These are phyloP conservation scores for Neolamprologus caudopunctatus DNA, from an alignment of 2,113 vertebrate species.

Conservation along the genomic window DNA sequence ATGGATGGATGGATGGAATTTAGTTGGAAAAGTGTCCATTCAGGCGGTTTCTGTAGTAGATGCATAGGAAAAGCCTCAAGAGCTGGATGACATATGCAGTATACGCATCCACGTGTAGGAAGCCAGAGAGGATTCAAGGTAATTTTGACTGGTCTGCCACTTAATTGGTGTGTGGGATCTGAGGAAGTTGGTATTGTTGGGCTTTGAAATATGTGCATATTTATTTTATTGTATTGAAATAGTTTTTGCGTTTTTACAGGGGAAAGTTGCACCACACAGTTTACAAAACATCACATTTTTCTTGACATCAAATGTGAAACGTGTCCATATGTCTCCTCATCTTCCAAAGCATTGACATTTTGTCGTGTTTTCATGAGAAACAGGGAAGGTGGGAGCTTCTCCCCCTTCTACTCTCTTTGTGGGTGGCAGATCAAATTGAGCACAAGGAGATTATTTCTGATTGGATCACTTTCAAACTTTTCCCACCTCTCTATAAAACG, in stretches of 20 bases:
- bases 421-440: neutral
- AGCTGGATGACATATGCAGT: neutral
- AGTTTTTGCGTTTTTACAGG: neutral
- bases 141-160: neutral
- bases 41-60: neutral
- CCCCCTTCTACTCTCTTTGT: neutral
- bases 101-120: neutral
- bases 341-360: neutral
- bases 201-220: neutral
- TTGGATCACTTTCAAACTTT: neutral
- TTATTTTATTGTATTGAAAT: neutral
- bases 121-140: neutral
- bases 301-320: neutral
- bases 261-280: neutral
- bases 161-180: neutral
- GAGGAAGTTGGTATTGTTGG: neutral
- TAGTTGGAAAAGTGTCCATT: neutral
- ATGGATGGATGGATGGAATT: too few species aligned
- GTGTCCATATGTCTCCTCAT: neutral
- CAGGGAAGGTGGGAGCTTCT: neutral
- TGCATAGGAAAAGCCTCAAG: neutral
- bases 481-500: neutral
- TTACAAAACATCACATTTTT: neutral
- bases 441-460: neutral
- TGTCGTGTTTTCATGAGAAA: neutral